Percentiles rank a stretch among this genome's conserved stretches.
phyloP scores from a whole-genome alignment of 1,140 invertebrate genomes.

The Aphelenchoides fujianensis region DNA sequence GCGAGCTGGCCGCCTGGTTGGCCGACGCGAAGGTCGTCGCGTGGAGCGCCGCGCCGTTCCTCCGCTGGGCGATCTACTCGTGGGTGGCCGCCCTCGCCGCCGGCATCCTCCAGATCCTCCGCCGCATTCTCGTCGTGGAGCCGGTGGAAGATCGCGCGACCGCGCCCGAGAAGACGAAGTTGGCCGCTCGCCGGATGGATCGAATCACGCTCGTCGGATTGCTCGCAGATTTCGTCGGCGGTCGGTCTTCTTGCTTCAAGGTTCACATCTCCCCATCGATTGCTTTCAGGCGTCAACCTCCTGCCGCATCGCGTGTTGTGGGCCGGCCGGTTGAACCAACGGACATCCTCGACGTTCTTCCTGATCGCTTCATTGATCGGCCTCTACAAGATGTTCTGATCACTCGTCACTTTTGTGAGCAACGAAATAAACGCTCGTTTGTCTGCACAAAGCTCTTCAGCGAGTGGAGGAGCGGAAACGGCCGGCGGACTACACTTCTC shows the following conservation, averaged over 20 bases:
- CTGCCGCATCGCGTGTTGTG: constrained; percentile 8
- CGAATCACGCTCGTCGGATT: constrained; percentile 7
- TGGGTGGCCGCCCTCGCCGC: constrained; percentile 13
- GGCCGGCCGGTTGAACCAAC: constrained; percentile 4
- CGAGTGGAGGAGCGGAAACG: no score
- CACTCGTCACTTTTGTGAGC: no score
- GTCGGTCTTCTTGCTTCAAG: no score
- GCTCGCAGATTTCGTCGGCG: no score
- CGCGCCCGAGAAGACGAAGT: not conserved
- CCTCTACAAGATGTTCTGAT: constrained; percentile 15
- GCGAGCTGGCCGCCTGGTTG: not conserved
- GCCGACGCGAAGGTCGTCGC: not conserved
- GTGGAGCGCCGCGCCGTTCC: not conserved
- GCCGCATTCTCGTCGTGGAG: constrained; percentile 13
- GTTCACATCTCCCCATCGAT: no score
- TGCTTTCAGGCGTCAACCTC: constrained; percentile 2
- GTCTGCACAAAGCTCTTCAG: no score
- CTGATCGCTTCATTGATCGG: constrained; percentile 11
- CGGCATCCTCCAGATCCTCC: constrained; percentile 5
- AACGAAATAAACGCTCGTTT: no score
- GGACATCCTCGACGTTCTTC: not conserved
- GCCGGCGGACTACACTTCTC: no score
- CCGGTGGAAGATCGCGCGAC: not conserved
- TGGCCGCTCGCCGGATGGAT: constrained; percentile 3
- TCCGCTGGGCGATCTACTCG: constrained; percentile 1